phyloP scores from a whole-genome alignment of 2,113 vertebrate species.

The Phyllostomus hastatus region DNA sequence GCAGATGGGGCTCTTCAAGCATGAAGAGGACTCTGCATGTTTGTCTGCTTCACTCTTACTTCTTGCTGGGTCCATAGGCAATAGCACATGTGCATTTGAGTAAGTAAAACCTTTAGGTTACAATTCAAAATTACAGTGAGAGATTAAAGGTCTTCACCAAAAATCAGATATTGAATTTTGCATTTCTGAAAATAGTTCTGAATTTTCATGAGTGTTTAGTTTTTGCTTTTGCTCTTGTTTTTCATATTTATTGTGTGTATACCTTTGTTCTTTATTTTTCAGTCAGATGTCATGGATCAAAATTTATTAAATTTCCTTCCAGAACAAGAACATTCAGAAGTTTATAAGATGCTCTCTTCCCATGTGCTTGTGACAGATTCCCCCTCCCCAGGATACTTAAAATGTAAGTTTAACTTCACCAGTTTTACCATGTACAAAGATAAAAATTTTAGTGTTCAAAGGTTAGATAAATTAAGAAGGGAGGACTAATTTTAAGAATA shows the following conservation, averaged over 20 bases:
- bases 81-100: rapidly evolving
- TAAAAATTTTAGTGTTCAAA: conserved; percentile 37
- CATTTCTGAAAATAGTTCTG: not conserved
- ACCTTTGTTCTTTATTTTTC: conserved; percentile 74
- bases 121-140: not conserved
- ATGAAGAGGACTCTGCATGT: rapidly evolving
- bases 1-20: rapidly evolving
- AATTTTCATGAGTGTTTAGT: not conserved
- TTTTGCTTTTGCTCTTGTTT: not conserved
- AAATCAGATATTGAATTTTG: not conserved
- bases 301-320: conserved; percentile 89
- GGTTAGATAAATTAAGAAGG: conserved; percentile 54
- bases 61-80: not conserved
- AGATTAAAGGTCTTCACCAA: not conserved
- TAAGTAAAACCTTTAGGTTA: not conserved
- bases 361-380: conserved; percentile 82
- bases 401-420: conserved; percentile 81
- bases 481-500: conserved; percentile 61
- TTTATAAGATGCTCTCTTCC: conserved; percentile 88
- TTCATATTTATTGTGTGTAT: not conserved
- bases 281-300: conserved; percentile 89
- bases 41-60: not conserved
- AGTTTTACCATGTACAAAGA: conserved; percentile 37
- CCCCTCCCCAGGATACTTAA: conserved; percentile 82
- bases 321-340: conserved; percentile 88